Percentiles rank a stretch among this genome's conserved stretches.
Conservation (phyloP, 2,888 invertebrate genomes). For the Scaptomyza caliginosa region DNA sequence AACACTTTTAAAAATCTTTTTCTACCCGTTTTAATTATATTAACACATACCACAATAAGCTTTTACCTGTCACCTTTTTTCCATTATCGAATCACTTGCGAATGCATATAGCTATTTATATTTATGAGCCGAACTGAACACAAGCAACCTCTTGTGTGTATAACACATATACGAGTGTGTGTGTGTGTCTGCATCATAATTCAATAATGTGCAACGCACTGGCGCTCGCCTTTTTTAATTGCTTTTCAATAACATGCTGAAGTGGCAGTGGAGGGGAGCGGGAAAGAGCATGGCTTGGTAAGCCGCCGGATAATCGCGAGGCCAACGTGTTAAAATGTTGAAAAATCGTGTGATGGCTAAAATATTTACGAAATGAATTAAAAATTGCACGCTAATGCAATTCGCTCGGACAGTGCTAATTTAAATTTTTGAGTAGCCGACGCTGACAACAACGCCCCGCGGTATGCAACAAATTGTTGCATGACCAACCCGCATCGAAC, state of each 20-base stretch:
- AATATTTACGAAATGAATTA: slow-evolving; percentile 71
- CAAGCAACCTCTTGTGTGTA: not conserved
- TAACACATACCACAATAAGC: slow-evolving; percentile 24
- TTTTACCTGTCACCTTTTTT: not conserved
- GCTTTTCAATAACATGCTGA: slow-evolving; percentile 81
- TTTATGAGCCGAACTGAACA: slow-evolving; percentile 57
- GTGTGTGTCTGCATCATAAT: slow-evolving; percentile 59
- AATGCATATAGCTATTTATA: slow-evolving; percentile 68
- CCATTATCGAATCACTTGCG: slow-evolving; percentile 18
- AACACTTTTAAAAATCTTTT: slow-evolving; percentile 11
- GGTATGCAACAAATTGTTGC: slow-evolving; percentile 78
- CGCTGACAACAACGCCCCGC: slow-evolving; percentile 6
- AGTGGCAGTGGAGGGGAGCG: slow-evolving; percentile 10
- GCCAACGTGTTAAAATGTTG: slow-evolving; percentile 63
- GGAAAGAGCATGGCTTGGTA: slow-evolving; percentile 43
- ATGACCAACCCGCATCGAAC: slow-evolving; percentile 47
- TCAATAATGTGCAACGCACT: slow-evolving; percentile 69
- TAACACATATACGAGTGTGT: not conserved
- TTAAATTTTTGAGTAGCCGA: slow-evolving; percentile 74
- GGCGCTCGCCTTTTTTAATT: slow-evolving; percentile 79
- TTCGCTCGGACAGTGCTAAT: slow-evolving; percentile 64
- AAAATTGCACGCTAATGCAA: slow-evolving; percentile 69
- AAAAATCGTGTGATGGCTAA: slow-evolving; percentile 52
- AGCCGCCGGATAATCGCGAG: slow-evolving; percentile 65
- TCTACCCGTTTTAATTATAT: slow-evolving; percentile 18